These are phyloP conservation scores for Parelbella ahira DNA, from an alignment of 2,888 invertebrate genomes.

Conservation along the genomic window DNA sequence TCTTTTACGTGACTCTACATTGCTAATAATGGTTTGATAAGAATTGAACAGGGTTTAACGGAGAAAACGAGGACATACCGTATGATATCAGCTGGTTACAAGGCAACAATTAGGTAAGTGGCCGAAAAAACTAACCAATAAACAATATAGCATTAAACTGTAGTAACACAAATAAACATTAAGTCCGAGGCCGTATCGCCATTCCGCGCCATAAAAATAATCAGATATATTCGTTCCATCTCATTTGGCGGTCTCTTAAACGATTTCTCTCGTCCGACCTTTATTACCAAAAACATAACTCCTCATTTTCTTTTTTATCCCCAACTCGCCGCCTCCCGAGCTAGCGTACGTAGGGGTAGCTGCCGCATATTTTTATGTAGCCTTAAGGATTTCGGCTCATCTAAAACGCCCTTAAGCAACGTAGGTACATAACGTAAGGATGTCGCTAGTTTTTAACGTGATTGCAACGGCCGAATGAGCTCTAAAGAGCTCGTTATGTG, in stretches of 20 bases:
- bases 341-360: constrained; percentile 61
- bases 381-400: constrained; percentile 51
- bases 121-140: constrained; percentile 46
- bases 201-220: constrained; percentile 78
- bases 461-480: constrained; percentile 12
- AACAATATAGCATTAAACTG: constrained; percentile 64
- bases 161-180: constrained; percentile 75
- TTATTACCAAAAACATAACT: constrained; percentile 81
- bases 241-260: constrained; percentile 79
- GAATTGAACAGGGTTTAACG: no score
- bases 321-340: constrained; percentile 66
- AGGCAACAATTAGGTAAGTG: no score
- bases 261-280: constrained; percentile 80
- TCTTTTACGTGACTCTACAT: no score
- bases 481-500: constrained; percentile 9
- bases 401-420: constrained; percentile 40
- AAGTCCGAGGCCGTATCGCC: constrained; percentile 67
- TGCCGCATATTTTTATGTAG: constrained; percentile 73
- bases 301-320: constrained; percentile 81
- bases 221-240: constrained; percentile 81
- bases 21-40: no score
- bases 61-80: no score
- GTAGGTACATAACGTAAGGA: constrained; percentile 44
- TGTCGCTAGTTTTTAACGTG: constrained; percentile 25
- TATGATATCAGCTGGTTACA: no score